A percentile compares a stretch with the other conserved stretches of the same genome.
phyloP scores from a whole-genome alignment of 2,113 vertebrate genomes.

The Muscicapa adusta region DNA sequence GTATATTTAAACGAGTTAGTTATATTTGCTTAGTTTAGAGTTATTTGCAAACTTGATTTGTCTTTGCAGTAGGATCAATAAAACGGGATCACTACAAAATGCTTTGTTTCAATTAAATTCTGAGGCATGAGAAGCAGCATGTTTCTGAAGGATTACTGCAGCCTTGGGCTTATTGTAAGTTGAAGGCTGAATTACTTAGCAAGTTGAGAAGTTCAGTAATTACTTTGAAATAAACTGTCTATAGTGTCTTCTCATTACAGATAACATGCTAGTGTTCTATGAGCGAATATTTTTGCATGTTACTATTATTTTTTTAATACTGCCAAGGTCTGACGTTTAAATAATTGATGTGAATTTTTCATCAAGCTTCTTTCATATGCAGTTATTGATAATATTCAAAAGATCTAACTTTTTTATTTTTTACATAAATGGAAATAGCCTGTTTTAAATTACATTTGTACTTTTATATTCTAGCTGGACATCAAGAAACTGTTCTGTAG shows the following conservation, averaged over 20 bases:
- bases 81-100: not conserved
- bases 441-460: not conserved
- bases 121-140: not conserved
- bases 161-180: constrained; percentile 35
- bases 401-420: not conserved
- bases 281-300: not conserved
- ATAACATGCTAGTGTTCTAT: not conserved
- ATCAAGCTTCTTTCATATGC: not conserved
- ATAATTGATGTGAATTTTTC: not conserved
- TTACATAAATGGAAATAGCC: not conserved
- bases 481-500: not conserved
- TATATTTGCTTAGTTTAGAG: not conserved
- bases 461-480: not conserved
- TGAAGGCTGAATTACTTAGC: constrained; percentile 15
- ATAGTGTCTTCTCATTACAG: not conserved
- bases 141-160: constrained; percentile 34
- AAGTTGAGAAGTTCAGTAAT: constrained; percentile 36
- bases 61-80: not conserved
- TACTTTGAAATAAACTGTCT: not conserved
- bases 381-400: not conserved
- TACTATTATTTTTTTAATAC: not conserved
- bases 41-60: constrained; percentile 26
- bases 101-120: constrained; percentile 30
- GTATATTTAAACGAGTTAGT: not conserved
- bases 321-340: not conserved